Evolutionary conservation across 2,113 vertebrate species (phyloP).

Genomic region (Spea bombifrons): DNA sequence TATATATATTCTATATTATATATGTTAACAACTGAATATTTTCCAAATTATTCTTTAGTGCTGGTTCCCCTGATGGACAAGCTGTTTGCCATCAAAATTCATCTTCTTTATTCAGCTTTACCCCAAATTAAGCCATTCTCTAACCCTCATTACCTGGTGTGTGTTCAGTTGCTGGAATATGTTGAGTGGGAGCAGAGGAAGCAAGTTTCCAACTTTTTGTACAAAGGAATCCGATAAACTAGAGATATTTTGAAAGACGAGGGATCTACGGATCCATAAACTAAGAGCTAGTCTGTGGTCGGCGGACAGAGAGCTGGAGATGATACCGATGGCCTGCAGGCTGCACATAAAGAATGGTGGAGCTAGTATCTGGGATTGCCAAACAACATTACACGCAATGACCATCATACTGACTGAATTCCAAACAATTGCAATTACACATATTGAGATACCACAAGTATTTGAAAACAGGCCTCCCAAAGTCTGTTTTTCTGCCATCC

Average conservation of each 20-base stretch:
- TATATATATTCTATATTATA: not conserved
- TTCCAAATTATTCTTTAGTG: too few relatives aligned
- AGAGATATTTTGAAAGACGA: slow-evolving; percentile 53
- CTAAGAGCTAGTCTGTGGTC: slow-evolving; percentile 66
- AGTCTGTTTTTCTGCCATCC: too few relatives aligned
- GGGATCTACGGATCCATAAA: slow-evolving; percentile 61
- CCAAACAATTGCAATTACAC: too few relatives aligned
- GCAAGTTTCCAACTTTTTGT: slow-evolving; percentile 67
- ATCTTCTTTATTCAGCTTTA: too few relatives aligned
- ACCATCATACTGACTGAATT: too few relatives aligned
- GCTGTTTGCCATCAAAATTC: too few relatives aligned
- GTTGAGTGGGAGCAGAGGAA: slow-evolving; percentile 70
- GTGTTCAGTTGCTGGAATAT: slow-evolving; percentile 72
- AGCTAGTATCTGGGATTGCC: not conserved
- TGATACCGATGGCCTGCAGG: not conserved
- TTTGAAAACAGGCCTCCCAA: too few relatives aligned
- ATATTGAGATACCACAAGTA: too few relatives aligned
- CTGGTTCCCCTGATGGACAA: too few relatives aligned
- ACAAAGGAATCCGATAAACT: slow-evolving; percentile 58
- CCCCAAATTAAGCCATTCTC: not conserved
- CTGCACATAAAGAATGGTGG: not conserved
- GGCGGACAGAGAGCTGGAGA: slow-evolving; percentile 51
- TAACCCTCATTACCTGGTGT: slow-evolving; percentile 69
- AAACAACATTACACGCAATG: too few relatives aligned
- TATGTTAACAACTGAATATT: not conserved